phyloP scores from a whole-genome alignment of 2,113 vertebrate genomes.

The Gasterosteus aculeatus region DNA sequence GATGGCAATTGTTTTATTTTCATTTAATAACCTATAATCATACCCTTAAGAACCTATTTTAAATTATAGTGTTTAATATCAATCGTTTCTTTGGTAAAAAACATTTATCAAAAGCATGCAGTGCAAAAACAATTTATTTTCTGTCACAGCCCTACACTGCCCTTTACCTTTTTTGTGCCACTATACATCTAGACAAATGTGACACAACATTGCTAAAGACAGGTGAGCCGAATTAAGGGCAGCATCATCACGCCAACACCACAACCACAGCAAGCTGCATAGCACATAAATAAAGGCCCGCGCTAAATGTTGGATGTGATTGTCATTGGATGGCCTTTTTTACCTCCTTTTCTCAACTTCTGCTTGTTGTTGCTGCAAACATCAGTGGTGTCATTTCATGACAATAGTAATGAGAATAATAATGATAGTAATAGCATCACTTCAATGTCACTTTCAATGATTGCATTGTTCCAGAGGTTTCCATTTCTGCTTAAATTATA shows the following conservation, averaged over 20 bases:
- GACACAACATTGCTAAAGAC: conserved; percentile 41
- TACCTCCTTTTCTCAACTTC: conserved; percentile 64
- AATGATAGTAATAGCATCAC: conserved; percentile 80
- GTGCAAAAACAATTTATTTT: conserved; percentile 57
- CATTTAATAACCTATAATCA: conserved; percentile 76
- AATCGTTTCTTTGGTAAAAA: conserved; percentile 58
- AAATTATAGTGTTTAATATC: conserved; percentile 42
- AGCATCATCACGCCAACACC: conserved; percentile 52
- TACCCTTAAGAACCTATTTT: conserved; percentile 64
- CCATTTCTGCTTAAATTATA: conserved; percentile 84
- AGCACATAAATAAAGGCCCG: conserved; percentile 59
- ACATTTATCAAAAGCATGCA: conserved; percentile 44
- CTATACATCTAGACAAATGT: conserved; percentile 42
- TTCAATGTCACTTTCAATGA: conserved; percentile 84
- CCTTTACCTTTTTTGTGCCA: conserved; percentile 41
- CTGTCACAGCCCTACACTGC: conserved; percentile 47
- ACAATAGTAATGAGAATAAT: conserved; percentile 76
- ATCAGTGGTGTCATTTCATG: conserved; percentile 46
- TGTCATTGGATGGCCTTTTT: conserved; percentile 54
- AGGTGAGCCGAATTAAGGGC: conserved; percentile 54
- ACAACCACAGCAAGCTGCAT: conserved; percentile 49
- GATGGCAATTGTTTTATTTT: conserved; percentile 75
- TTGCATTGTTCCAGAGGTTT: conserved; percentile 81
- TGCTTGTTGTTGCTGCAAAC: conserved; percentile 49
- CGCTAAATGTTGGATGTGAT: conserved; percentile 64